Base-by-base conservation (phyloP, 1,140 invertebrate species). In the Procambarus clarkii region DNA sequence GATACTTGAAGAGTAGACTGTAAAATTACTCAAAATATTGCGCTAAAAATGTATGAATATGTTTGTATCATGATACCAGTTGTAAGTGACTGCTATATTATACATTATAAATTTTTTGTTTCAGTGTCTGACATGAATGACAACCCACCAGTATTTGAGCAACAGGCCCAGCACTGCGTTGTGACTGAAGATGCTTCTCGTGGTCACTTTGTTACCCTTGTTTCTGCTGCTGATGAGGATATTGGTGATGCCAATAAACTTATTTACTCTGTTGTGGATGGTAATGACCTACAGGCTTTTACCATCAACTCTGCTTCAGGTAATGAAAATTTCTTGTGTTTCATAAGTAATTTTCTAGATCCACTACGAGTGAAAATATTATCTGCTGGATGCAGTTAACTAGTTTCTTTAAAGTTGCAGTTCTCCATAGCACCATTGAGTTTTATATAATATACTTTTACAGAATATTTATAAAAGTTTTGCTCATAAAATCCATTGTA, bases 151-250 rank as follows among this genome's bases (percentile, higher is more conserved):
- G 96, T 96, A 93, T 97, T 98, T 94, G 97, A 97, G 93, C 97
- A 98, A 93, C 95, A 96, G 11, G 96, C 97, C 1, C 98, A 98
- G 94, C 96, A 96, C 50, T 97, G 96, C 93, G 96, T 96, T 44
- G 95, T 99, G 69, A 98, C 97, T 21, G 96, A 98, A 93, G 96
- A 97, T 94, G 97, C 97, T 3, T 95, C 96, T 92, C 95, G 98
- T 78, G 97, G 98, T 85, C 97, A 98, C 94, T 97, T 98, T 94
- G 97, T 99, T 5, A 97, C 97, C 9, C 96, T 97, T 93, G 97
- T 98, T 3, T 96, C 96, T 9, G 98, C 98, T 0, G 97, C 96
- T 94, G 98, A 99, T 95, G 96, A 97, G 0, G 98, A 99, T 95
- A 95, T 95, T 86, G 95, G 96, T 46, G 98, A 98, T 95, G 96